Base-by-base conservation (phyloP, 2,113 vertebrate species). In the Megaceryle maxima region DNA sequence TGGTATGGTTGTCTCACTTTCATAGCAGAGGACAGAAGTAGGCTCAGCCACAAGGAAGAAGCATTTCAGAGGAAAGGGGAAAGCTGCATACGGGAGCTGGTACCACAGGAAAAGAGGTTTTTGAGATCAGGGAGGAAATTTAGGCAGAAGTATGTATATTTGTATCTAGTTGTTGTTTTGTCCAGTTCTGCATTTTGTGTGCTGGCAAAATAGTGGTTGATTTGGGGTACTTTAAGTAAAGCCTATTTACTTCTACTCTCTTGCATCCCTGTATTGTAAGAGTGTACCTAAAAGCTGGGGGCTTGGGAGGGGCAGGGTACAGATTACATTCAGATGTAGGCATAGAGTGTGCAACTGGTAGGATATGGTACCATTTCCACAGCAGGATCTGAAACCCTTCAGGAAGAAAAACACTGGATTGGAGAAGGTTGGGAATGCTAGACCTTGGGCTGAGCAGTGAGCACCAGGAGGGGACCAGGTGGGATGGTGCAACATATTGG, bases 401-500 rank as follows among this genome's bases (percentile, higher is more conserved):
- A 11, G 5, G 9, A 37, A 57, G 46, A 25, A 75, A 60, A 57
- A 10, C 41, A 24, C 16, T 0, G 1, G 33, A 26, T 1, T 7
- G 9, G 53, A 39, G 60, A 44, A 21, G 11, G 29, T 1, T 63
- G 35, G 50, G 44, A 33, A 9, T 26, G 26, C 56, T 28, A 12
- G 16, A 46, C 1, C 5, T 28, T 1, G 0, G 33, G 29, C 46
- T 2, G 4, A 19, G 33, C 44, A 56, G 28, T 33, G 33, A 79
- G 48, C 22, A 55, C 21, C 10, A 10, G 39, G 12, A 64, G 28
- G 25, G 28, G 29, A 18, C 6, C 50, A 77, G 37, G 62, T 68
- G 68, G 16, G 48, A 25, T 25, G 57, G 16, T 51, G 57, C 1
- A 16, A 33, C 21, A 25, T 0, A 0, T 4, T 3, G n/a, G 41